phyloP scores from a whole-genome alignment of 2,888 invertebrate genomes.

The Trileptium ribeirensis region DNA sequence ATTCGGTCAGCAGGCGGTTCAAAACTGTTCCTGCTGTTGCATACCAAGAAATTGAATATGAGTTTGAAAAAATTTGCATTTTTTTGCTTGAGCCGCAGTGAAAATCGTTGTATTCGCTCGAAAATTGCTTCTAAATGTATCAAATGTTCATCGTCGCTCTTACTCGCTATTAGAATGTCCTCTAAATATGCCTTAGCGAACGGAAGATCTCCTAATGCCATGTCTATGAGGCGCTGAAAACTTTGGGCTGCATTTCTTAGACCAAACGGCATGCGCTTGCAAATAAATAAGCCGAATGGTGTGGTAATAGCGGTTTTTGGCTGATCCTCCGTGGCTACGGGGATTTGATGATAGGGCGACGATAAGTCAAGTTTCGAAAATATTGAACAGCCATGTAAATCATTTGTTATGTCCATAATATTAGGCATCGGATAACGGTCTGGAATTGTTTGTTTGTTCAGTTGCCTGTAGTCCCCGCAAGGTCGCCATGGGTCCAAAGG shows the following conservation, averaged over 20 bases:
- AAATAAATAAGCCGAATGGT: slow-evolving; percentile 4
- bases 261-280: slow-evolving; percentile 12
- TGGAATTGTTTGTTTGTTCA: slow-evolving; percentile 6
- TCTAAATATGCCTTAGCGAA: background rate
- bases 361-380: slow-evolving; percentile 8
- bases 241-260: background rate
- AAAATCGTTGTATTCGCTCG: background rate
- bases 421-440: slow-evolving; percentile 10
- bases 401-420: background rate
- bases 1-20: background rate
- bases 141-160: background rate
- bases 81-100: background rate
- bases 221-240: background rate
- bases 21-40: background rate
- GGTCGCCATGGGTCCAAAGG: background rate
- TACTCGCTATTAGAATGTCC: background rate
- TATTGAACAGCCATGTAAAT: background rate
- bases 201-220: background rate
- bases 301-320: background rate
- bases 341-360: background rate
- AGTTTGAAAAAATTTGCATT: background rate
- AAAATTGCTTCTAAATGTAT: background rate
- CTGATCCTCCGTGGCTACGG: slow-evolving; percentile 1
- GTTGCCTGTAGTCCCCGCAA: background rate
- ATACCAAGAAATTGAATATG: background rate